These are phyloP conservation scores for Ophioderma brevispina DNA, from an alignment of 35 echinoderm and acorn worm species.

Conservation along the genomic window DNA sequence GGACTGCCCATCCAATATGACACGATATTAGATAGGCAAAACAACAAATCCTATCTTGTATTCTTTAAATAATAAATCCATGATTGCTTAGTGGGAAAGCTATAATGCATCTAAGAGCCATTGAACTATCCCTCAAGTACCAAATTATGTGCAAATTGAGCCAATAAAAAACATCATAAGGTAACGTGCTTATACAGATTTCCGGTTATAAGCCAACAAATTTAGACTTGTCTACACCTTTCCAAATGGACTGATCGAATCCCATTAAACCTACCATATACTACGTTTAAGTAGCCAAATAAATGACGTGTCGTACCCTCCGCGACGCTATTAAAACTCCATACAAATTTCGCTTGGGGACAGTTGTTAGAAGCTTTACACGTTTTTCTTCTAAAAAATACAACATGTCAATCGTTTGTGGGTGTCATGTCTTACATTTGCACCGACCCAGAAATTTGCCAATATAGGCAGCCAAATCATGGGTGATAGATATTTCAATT, in stretches of 20 bases:
- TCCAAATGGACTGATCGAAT: neutral
- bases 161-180: no score
- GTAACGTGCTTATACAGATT: neutral
- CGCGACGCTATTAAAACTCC: constrained; percentile 5
- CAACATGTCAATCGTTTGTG: neutral
- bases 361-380: neutral
- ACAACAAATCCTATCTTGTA: no score
- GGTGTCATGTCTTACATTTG: neutral
- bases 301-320: neutral
- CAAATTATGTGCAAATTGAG: no score
- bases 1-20: no score
- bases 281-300: neutral
- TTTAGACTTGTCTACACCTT: neutral
- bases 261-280: neutral
- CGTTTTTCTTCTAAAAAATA: neutral
- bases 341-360: neutral
- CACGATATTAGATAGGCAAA: no score
- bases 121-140: no score
- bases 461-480: no score
- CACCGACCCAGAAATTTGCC: neutral
- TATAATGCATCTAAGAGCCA: no score
- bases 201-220: neutral
- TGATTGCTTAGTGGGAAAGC: no score
- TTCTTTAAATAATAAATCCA: no score
- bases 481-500: no score